Conservation (phyloP, 1,140 invertebrate species). For the Sinella curviseta region DNA sequence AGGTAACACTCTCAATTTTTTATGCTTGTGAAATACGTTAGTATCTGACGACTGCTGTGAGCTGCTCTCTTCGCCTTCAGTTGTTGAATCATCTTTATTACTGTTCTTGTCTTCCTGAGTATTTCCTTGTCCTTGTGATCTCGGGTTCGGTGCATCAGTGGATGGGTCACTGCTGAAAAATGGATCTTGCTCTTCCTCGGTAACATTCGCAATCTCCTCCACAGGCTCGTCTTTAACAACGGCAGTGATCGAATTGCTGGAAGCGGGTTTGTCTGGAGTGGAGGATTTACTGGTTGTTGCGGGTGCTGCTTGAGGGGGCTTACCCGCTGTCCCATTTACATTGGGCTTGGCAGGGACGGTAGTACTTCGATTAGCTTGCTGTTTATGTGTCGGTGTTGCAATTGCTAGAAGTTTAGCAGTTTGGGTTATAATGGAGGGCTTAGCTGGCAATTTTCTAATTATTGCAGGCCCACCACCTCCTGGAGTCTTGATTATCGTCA, state of each 20-base stretch:
- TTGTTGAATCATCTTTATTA: background rate
- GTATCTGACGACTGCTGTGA: too few relatives aligned
- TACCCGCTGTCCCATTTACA: background rate
- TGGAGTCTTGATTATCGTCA: background rate
- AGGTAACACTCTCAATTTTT: conserved; percentile 2
- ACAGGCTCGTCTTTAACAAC: background rate
- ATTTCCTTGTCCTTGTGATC: background rate
- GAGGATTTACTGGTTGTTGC: too few relatives aligned
- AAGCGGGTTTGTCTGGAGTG: background rate
- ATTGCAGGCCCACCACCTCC: too few relatives aligned
- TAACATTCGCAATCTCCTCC: background rate
- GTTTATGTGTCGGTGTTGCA: background rate
- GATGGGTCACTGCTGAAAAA: background rate
- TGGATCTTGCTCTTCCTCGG: background rate
- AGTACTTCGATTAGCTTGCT: too few relatives aligned
- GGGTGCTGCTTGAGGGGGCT: background rate
- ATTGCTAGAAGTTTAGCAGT: background rate
- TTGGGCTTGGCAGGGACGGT: background rate
- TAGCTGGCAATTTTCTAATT: too few relatives aligned
- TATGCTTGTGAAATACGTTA: conserved; percentile 12
- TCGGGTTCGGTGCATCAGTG: background rate
- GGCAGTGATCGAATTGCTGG: background rate
- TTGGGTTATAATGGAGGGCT: background rate
- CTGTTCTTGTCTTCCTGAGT: background rate
- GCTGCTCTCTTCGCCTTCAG: background rate